Base-by-base conservation (phyloP, 2,888 invertebrate genomes). In the Crematogaster levior region DNA sequence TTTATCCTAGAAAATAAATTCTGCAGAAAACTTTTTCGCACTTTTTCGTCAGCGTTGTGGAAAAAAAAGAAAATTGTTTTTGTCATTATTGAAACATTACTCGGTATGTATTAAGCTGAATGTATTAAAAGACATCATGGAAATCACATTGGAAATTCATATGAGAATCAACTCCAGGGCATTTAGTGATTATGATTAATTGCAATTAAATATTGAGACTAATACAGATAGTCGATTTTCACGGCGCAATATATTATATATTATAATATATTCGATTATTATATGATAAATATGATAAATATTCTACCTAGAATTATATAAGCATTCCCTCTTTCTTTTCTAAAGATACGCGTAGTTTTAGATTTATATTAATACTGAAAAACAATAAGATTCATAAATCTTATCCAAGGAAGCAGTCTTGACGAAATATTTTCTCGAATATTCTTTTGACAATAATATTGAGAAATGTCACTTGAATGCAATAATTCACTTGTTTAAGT, bases 401-500 rank as follows among this genome's bases (percentile, higher is more conserved):
- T 51, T 40, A 65, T 21, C 30, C 1, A 34, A 40, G 6, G 9
- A 60, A 46, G 10, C 6, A 58, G 18, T 18, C 12, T 51, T 18
- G 24, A 34, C 0, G 1, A 40, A 56, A 27, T 18, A 24, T 66
- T 51, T 4, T 37, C 18, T 37, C 40, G 1, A n/a, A 24, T 4
- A 12, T 15, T n/a, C 34, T 58, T 43, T 21, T 34, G n/a, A n/a
- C 1, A 63, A 34, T 15, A 10, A 9, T 63, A 46, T 21, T 27
- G 18, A 37, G n/a, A 27, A 40, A 10, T 37, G 30, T 30, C 9
- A 15, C 6, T n/a, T n/a, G n/a, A 21, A 9, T 21, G 30, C 30
- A 18, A 21, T 21, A 51, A 51, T n/a, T 9, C 48, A 58, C 21
- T 7, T 51, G 70, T 79, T 86, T 84, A 81, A 84, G 63, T 83